Evolutionary conservation across 1,140 invertebrate genomes (phyloP), one percentile per base, ranked within the genome.

Genomic region (Zaprionus davidi): DNA sequence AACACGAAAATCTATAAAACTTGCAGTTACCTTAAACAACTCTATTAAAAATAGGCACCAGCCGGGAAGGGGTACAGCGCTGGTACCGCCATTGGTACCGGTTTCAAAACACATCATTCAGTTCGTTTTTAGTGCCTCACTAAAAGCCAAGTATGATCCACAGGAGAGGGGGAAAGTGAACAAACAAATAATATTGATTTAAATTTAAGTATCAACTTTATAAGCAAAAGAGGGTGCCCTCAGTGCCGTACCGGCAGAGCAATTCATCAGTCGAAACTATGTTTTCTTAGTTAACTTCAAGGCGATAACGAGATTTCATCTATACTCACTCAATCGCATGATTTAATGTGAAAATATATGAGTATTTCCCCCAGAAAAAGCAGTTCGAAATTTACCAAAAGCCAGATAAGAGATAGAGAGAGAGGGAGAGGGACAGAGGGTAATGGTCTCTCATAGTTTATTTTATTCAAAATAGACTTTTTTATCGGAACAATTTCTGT

Each of bases 1-100:
- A 84, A 81, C 69, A 75, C 68, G 79, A 71, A 87, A 73, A 87
- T 88, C 83, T 71, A 87, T 87, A 87, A 87, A 86, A 77, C 75
- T 73, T 70, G 46, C 72, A 71, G 74, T 72, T 75, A 72, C 81
- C 83, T 85, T 87, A 80, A 80, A 87, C 83, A 82, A 78, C 77
- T 87, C 83, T 67, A 83, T 87, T 82, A 83, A 82, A 87, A 72
- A 51, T 51, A 51, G 46, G 46, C 46, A 49, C 15, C 38, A 36
- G 58, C 17, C 38, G 46, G 31, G n/a, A 13, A 69, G 28, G 28
- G 28, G 41, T 11, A 22, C 36, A 0, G 31, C 6, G 9, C 7
- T 17, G 60, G 49, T 56, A 38, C 31, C n/a, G 12, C 12, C 4
- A 13, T 20, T 13, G n/a, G 36, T 65, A 71, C 20, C 46, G 46